Percentiles rank a stretch among this genome's conserved stretches.
Conservation (phyloP, 2,888 invertebrate species). For the Bellardia pandia region DNA sequence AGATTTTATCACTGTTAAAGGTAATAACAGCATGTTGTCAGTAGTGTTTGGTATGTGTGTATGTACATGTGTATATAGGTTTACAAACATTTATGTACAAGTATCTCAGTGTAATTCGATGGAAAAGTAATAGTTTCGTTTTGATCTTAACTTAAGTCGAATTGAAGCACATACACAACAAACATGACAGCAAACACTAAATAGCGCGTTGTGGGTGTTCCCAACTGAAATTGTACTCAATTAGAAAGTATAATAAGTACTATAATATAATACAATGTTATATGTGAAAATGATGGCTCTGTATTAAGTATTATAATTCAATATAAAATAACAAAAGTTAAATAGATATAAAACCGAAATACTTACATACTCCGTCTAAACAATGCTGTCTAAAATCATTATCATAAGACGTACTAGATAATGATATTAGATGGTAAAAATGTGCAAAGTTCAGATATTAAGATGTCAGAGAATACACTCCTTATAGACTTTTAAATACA, state of each 20-base stretch:
- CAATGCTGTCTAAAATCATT: constrained; percentile 17
- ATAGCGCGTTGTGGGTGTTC: constrained; percentile 19
- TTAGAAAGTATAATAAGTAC: constrained; percentile 31
- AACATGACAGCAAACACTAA: too few relatives aligned
- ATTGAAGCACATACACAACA: not conserved
- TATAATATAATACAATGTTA: constrained; percentile 28
- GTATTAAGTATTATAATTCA: constrained; percentile 34
- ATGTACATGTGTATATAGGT: not conserved
- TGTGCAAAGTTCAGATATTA: constrained; percentile 44
- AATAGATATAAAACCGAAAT: not conserved
- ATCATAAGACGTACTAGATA: constrained; percentile 12
- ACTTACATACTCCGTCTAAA: not conserved
- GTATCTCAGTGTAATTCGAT: not conserved
- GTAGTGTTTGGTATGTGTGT: constrained; percentile 2
- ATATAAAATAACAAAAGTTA: constrained; percentile 20
- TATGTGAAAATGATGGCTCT: constrained; percentile 33
- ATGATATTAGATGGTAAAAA: constrained; percentile 30
- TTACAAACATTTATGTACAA: constrained; percentile 14
- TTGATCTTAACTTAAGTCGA: constrained; percentile 7
- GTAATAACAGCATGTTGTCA: constrained; percentile 44
- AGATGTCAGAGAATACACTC: not conserved
- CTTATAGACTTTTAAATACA: not conserved
- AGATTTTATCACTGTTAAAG: constrained; percentile 69
- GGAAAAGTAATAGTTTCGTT: constrained; percentile 29
- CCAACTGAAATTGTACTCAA: constrained; percentile 37